A percentile compares a stretch with the other conserved stretches of the same genome.
These are phyloP conservation scores for Atta colombica DNA, from an alignment of 1,140 invertebrate species.

Conservation along the genomic window DNA sequence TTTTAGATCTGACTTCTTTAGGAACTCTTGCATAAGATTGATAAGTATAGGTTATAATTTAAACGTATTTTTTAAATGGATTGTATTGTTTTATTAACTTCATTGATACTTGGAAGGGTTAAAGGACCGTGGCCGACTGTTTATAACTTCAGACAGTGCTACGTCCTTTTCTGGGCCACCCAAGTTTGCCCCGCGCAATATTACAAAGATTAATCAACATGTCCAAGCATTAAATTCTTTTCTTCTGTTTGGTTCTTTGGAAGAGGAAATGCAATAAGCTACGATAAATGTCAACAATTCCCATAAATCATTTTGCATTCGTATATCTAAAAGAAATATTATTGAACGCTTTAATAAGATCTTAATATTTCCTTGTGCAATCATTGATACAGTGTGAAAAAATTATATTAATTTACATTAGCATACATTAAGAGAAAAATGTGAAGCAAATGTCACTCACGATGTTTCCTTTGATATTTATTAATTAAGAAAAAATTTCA, in stretches of 20 bases:
- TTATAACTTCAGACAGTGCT: constrained; percentile 59
- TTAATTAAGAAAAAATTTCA: too few relatives aligned
- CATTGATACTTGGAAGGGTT: constrained; percentile 39
- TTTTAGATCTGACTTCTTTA: not conserved
- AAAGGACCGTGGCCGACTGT: constrained; percentile 52
- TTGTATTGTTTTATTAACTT: constrained; percentile 48
- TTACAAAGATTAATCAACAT: constrained; percentile 64
- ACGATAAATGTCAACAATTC: constrained; percentile 57
- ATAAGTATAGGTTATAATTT: constrained; percentile 7
- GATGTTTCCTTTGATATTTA: too few relatives aligned
- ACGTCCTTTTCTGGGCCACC: constrained; percentile 60
- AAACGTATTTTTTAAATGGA: constrained; percentile 31
- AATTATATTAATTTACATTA: constrained; percentile 1
- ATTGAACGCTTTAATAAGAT: not conserved
- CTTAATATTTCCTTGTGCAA: constrained; percentile 16
- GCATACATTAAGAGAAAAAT: not conserved
- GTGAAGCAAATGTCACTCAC: too few relatives aligned
- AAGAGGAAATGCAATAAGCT: constrained; percentile 54
- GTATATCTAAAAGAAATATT: constrained; percentile 20
- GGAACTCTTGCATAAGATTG: not conserved
- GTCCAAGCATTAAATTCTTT: constrained; percentile 58
- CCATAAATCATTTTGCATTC: constrained; percentile 19
- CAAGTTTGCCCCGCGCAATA: constrained; percentile 55
- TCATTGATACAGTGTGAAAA: not conserved
- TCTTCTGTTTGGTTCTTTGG: constrained; percentile 47